These are phyloP conservation scores for Ictalurus punctatus DNA, from an alignment of 2,113 vertebrate species.

Conservation along the genomic window DNA sequence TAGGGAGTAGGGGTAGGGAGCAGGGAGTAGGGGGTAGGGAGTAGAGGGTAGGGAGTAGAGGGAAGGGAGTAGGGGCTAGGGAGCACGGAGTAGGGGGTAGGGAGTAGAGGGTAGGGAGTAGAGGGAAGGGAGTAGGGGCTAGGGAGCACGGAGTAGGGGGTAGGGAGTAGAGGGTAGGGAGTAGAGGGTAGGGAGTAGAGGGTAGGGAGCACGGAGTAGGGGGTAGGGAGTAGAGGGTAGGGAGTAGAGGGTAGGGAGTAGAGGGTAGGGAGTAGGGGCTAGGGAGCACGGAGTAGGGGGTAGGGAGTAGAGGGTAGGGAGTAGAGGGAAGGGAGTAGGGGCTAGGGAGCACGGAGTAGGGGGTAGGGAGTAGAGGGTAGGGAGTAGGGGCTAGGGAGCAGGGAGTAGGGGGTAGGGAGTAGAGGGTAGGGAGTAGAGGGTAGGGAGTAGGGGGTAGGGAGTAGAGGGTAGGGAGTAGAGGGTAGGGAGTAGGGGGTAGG, in stretches of 20 bases:
- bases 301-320: too few species aligned
- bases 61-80: too few species aligned
- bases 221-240: neutral
- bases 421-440: neutral
- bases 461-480: neutral
- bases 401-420: neutral
- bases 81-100: neutral
- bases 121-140: neutral
- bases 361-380: neutral
- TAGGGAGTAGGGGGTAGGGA: neutral
- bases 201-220: neutral
- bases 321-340: too few species aligned
- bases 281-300: too few species aligned
- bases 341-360: too few species aligned
- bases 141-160: neutral
- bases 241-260: too few species aligned
- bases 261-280: too few species aligned
- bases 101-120: neutral
- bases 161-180: neutral
- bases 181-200: neutral
- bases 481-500: neutral
- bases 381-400: neutral
- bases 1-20: neutral
- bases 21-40: neutral
- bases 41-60: neutral